These are phyloP conservation scores for Drosophila ezoana DNA, from an alignment of 2,888 invertebrate species.

Conservation along the genomic window DNA sequence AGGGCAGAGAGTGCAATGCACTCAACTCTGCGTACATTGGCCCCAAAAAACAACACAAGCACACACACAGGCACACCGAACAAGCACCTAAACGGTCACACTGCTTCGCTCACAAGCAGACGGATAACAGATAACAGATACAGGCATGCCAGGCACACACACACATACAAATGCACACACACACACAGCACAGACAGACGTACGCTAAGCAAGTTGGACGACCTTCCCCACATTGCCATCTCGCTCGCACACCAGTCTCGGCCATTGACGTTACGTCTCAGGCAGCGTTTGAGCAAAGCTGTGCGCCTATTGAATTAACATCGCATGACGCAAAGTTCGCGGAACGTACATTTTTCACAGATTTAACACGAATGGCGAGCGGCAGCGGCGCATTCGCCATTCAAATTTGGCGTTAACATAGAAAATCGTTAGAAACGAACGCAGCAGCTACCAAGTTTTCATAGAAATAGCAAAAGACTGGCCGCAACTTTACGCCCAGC, in stretches of 20 bases:
- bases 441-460: slow-evolving; percentile 76
- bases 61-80: slow-evolving; percentile 1
- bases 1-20: slow-evolving; percentile 69
- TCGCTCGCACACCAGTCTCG: slow-evolving; percentile 44
- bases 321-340: slow-evolving; percentile 85
- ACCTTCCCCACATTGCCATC: slow-evolving; percentile 58
- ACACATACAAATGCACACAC: slow-evolving; percentile 1
- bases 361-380: slow-evolving; percentile 29
- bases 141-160: slow-evolving; percentile 31
- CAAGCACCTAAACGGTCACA: slow-evolving; percentile 41
- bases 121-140: slow-evolving; percentile 61
- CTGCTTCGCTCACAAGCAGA: slow-evolving; percentile 41
- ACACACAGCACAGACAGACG: slow-evolving; percentile 3
- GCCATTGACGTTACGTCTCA: slow-evolving; percentile 68
- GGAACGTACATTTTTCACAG: slow-evolving; percentile 72
- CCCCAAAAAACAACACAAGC: slow-evolving; percentile 44
- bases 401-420: slow-evolving; percentile 59
- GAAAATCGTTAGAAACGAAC: slow-evolving; percentile 76
- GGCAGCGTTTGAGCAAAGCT: slow-evolving; percentile 39
- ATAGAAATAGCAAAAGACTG: slow-evolving; percentile 77
- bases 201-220: slow-evolving; percentile 31
- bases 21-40: slow-evolving; percentile 69
- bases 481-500: slow-evolving; percentile 37
- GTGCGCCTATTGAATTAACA: slow-evolving; percentile 83
- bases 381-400: slow-evolving; percentile 26